Evolutionary conservation across 2,888 invertebrate genomes (phyloP).

Genomic region (Campoplex capitator): DNA sequence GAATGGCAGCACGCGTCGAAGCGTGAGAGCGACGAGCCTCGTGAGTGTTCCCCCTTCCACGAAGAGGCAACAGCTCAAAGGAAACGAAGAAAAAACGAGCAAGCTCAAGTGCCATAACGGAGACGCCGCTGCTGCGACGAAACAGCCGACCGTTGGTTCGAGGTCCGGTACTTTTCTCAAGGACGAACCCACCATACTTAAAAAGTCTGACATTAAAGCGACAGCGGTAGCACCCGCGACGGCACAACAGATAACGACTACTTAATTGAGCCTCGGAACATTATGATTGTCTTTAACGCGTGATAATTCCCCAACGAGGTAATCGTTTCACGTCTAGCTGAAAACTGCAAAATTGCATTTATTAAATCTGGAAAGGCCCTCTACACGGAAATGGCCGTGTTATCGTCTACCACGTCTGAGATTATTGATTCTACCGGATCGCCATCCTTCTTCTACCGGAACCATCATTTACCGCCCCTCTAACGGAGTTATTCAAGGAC

Average conservation of each 20-base stretch:
- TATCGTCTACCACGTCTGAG: neutral
- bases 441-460: neutral
- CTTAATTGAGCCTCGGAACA: slow-evolving; percentile 71
- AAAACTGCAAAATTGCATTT: neutral
- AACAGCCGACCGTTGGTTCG: slow-evolving; percentile 84
- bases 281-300: neutral
- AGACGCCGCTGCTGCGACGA: slow-evolving; percentile 76
- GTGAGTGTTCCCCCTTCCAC: slow-evolving; percentile 35
- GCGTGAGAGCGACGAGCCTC: slow-evolving; percentile 70
- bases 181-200: slow-evolving; percentile 89
- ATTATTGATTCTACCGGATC: neutral
- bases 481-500: neutral
- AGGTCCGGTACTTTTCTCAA: slow-evolving; percentile 91
- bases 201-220: slow-evolving; percentile 83
- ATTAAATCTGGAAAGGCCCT: neutral
- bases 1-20: slow-evolving; percentile 71
- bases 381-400: neutral
- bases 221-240: slow-evolving; percentile 59
- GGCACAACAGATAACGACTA: slow-evolving; percentile 75
- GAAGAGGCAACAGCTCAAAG: slow-evolving; percentile 66
- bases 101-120: slow-evolving; percentile 80
- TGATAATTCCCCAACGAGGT: no score
- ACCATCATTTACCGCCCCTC: neutral
- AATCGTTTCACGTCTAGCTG: neutral
- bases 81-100: slow-evolving; percentile 76